Evolutionary conservation across 2,888 invertebrate genomes (phyloP), one percentile per base, ranked within the genome.

Genomic region (Amphipyra berbera): DNA sequence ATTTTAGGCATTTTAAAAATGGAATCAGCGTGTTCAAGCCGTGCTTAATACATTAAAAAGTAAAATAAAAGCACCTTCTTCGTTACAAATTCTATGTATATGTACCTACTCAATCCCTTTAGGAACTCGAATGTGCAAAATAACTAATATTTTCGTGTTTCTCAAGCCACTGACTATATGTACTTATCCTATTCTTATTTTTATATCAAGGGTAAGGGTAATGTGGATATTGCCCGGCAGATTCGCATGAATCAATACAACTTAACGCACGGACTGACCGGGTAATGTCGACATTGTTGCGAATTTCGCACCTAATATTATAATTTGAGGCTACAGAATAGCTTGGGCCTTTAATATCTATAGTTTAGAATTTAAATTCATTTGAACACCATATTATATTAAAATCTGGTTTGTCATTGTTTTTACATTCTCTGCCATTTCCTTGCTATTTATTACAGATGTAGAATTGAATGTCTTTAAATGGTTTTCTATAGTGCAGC

Each of bases 51-150:
- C 13, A 46, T 46, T 67, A 46, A 60, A 48, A 59, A 53, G 9
- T n/a, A 61, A 50, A 50, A 69, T 47, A 46, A 46, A 79, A 81
- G 73, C 74, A 76, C 73, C 71, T 59, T 53, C 30, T 65, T 66
- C 46, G 45, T 75, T 70, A 64, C 48, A 55, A 66, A 21, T 37
- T 41, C 15, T 45, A 41, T 46, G 5, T 65, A 30, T 41, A 40
- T 61, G 42, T 45, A 63, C 35, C 30, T 73, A 73, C 82, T 85
- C 61, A 78, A 88, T 86, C 86, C 87, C 78, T 79, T 80, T 85
- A 90, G 88, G 90, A 90, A 90, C 89, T 88, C 77, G 66, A 60
- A 68, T 48, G 86, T 86, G 88, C 86, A 85, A 87, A 82, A 75
- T 73, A 70, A 68, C 9, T 56, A 49, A 46, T 45, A 37, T 61